These are phyloP conservation scores for Orbicella faveolata DNA, from an alignment of 64 coral and sea anemone genomes.

Conservation along the genomic window DNA sequence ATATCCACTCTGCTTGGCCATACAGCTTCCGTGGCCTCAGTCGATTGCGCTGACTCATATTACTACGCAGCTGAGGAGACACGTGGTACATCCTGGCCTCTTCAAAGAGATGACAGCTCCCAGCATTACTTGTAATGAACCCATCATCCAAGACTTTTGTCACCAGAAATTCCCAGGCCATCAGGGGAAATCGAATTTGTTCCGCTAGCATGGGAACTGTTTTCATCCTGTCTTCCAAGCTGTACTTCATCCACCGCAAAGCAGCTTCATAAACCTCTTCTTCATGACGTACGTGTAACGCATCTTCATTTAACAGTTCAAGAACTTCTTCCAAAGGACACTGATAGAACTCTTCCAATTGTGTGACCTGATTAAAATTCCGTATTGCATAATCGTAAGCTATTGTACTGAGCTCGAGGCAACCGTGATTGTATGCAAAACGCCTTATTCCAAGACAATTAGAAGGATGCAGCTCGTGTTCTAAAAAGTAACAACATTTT, in stretches of 20 bases:
- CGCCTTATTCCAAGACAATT: conserved; percentile 90
- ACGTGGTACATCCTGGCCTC: conserved; percentile 94
- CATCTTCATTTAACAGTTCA: conserved; percentile 76
- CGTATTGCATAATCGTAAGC: conserved; percentile 76
- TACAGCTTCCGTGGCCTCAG: conserved; percentile 15
- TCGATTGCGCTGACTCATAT: neutral
- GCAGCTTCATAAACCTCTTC: conserved; percentile 68
- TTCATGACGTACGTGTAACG: conserved; percentile 74
- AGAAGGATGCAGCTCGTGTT: conserved; percentile 74
- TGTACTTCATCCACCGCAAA: conserved; percentile 62
- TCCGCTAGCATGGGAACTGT: conserved; percentile 49
- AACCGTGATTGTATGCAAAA: conserved; percentile 83
- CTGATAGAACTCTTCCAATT: conserved; percentile 79
- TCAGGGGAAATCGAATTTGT: conserved; percentile 70
- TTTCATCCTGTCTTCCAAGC: conserved; percentile 57
- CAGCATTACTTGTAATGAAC: conserved; percentile 55
- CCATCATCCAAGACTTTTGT: conserved; percentile 73
- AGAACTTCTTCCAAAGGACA: conserved; percentile 58
- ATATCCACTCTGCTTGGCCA: conserved; percentile 26
- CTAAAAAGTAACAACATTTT: conserved; percentile 81
- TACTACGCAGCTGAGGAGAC: conserved; percentile 33
- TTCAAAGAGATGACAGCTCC: conserved; percentile 69
- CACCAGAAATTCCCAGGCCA: conserved; percentile 73
- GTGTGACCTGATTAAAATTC: conserved; percentile 68
- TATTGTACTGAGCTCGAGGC: conserved; percentile 52